Conservation (phyloP, 1,140 invertebrate genomes). For the Drosophila melanogaster region DNA sequence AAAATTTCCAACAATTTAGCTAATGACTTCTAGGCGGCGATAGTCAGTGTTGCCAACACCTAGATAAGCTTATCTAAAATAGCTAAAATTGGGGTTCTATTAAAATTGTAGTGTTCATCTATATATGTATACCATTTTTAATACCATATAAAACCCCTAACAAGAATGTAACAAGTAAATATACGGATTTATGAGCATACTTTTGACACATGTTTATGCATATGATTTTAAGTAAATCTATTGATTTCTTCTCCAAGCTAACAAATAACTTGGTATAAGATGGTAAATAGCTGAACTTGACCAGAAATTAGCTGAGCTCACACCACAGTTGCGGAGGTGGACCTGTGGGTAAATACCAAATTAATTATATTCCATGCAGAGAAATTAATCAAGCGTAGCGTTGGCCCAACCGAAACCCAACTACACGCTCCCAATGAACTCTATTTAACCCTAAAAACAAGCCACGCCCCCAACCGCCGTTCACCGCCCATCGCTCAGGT, state of each 20-base stretch:
- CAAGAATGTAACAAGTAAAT: too few species aligned
- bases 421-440: conserved; percentile 71
- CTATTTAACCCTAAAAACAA: conserved; percentile 79
- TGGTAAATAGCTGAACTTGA: not conserved
- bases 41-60: conserved; percentile 4
- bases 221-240: not conserved
- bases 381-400: conserved; percentile 77
- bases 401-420: conserved; percentile 63
- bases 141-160: too few species aligned
- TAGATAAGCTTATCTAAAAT: not conserved
- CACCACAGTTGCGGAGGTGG: conserved; percentile 2
- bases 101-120: too few species aligned
- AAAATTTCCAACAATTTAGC: conserved; percentile 76
- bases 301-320: conserved; percentile 1
- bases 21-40: conserved; percentile 60
- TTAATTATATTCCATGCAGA: conserved; percentile 80
- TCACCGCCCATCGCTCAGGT: conserved; percentile 23
- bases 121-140: too few species aligned
- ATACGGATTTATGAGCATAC: too few species aligned
- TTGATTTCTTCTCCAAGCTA: not conserved
- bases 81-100: too few species aligned
- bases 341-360: conserved; percentile 64
- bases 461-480: conserved; percentile 17
- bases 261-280: too few species aligned
- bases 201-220: not conserved